Percentiles rank a stretch among this genome's conserved stretches.
These are phyloP conservation scores for Cyprinus carpio DNA, from an alignment of 2,113 vertebrate species.

Conservation along the genomic window DNA sequence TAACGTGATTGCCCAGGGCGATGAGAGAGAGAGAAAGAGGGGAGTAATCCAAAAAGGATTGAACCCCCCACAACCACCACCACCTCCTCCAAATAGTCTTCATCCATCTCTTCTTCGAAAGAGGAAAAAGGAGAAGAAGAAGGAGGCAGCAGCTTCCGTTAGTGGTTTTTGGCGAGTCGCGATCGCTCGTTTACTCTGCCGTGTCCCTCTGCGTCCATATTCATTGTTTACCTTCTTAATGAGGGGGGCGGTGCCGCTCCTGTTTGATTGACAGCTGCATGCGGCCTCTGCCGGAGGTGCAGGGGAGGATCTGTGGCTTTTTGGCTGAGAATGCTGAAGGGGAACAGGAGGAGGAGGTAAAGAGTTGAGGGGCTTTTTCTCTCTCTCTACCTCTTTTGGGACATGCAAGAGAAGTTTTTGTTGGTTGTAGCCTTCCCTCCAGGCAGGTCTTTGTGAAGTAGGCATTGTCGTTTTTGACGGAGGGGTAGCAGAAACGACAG, in stretches of 20 bases:
- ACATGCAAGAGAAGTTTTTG: slow-evolving; percentile 54
- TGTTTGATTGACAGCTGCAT: slow-evolving; percentile 89
- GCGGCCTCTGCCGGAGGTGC: slow-evolving; percentile 72
- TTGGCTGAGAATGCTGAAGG: slow-evolving; percentile 70
- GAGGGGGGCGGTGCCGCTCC: slow-evolving; percentile 91
- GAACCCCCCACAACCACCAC: slow-evolving; percentile 62
- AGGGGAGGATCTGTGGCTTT: slow-evolving; percentile 78
- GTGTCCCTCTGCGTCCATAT: slow-evolving; percentile 89
- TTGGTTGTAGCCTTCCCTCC: slow-evolving; percentile 47
- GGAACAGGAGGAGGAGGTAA: slow-evolving; percentile 48
- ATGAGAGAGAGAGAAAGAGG: slow-evolving; percentile 66
- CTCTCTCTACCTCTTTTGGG: slow-evolving; percentile 51
- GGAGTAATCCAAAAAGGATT: slow-evolving; percentile 79
- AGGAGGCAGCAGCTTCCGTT: slow-evolving; percentile 66
- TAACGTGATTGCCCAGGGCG: slow-evolving; percentile 86
- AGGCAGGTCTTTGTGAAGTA: slow-evolving; percentile 48
- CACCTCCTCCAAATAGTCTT: slow-evolving; percentile 8
- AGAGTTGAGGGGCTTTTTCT: slow-evolving; percentile 38
- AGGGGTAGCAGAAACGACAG: slow-evolving; percentile 43
- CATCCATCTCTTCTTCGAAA: slow-evolving; percentile 26
- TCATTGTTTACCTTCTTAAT: slow-evolving; percentile 99
- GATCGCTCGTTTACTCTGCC: slow-evolving; percentile 82
- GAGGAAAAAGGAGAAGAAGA: slow-evolving; percentile 44
- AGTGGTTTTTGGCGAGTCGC: slow-evolving; percentile 51
- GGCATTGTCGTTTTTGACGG: slow-evolving; percentile 61